Base-by-base conservation (phyloP, 2,113 vertebrate genomes). In the Cyanoramphus novaezelandiae region DNA sequence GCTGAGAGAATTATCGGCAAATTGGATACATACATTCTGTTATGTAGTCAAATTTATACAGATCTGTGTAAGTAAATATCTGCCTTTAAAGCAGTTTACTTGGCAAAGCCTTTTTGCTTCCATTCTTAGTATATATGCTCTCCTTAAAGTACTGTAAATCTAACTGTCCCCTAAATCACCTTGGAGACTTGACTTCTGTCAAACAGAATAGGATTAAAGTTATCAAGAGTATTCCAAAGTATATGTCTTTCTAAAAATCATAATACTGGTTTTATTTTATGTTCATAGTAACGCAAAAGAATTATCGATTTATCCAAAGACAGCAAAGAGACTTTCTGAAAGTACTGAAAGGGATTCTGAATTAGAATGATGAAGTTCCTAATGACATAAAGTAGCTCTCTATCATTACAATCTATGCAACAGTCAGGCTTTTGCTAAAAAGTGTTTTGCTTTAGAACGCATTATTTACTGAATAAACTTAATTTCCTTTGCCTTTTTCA, bases 391-490 rank as follows among this genome's bases (percentile, higher is more conserved):
- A 88, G 24, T n/a, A 84, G 43, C 78, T 29, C 43, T 95, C 77
- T 82, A 41, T 90, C 90, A 86, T 64, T 88, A 76, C 44, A 91
- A 92, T 86, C 46, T 52, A 94, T 84, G 57, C 44, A 94, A 37
- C 35, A 64, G 29, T 72, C 90, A 79, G 57, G 50, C 3, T 84
- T 86, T 74, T 90, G 49, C 17, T 63, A 88, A 91, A 85, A 76
- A 53, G 25, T 67, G 10, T 77, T 96, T 67, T 59, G 41, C 41
- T 91, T 90, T 59, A 83, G 75, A 68, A 88, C 55, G 5, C n/a
- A 68, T 93, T 89, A 72, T 92, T 95, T 96, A 86, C 90, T 93
- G 83, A 83, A 92, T 31, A 90, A 95, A 92, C 63, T 64, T 78
- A 63, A 50, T 94, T 97, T 88, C 70, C 72, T 82, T 87, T 94